These are phyloP conservation scores for Semibalanus balanoides DNA, from an alignment of 1,140 invertebrate genomes.

Conservation along the genomic window DNA sequence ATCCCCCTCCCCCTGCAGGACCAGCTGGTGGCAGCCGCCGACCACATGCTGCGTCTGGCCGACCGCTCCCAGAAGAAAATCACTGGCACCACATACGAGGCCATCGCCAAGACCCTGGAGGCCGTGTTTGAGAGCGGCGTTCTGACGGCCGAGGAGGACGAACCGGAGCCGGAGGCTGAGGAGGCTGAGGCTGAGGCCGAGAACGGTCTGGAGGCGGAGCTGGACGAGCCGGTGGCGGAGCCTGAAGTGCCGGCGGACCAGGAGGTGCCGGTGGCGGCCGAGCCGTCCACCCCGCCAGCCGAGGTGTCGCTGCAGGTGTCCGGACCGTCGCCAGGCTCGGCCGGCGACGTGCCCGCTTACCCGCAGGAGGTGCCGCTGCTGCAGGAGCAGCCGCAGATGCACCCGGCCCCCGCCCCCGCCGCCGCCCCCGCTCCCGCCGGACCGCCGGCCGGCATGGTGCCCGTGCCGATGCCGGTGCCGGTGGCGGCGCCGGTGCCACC, in stretches of 20 bases:
- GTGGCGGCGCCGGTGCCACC: not conserved
- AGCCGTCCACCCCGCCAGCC: not conserved
- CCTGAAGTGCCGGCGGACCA: not conserved
- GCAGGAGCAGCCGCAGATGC: no score
- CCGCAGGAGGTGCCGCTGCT: not conserved
- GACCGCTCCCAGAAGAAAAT: not conserved
- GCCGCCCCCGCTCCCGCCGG: no score
- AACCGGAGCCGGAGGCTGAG: not conserved
- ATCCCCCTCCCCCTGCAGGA: not conserved
- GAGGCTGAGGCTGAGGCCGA: not conserved
- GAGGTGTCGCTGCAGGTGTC: not conserved
- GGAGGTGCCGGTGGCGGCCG: no score
- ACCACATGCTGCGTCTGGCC: conserved; percentile 1
- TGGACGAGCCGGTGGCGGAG: no score
- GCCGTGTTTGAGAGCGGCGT: not conserved
- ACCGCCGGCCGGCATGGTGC: not conserved
- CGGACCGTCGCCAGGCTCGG: not conserved
- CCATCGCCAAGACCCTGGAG: not conserved
- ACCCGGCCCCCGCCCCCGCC: no score
- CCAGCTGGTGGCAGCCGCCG: not conserved
- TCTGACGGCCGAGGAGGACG: not conserved
- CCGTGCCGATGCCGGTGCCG: not conserved
- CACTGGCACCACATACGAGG: not conserved
- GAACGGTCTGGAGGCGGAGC: no score
- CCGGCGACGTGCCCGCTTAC: not conserved